Evolutionary conservation across 2,113 vertebrate species (phyloP).

Genomic region (Astatoreochromis straeleni): DNA sequence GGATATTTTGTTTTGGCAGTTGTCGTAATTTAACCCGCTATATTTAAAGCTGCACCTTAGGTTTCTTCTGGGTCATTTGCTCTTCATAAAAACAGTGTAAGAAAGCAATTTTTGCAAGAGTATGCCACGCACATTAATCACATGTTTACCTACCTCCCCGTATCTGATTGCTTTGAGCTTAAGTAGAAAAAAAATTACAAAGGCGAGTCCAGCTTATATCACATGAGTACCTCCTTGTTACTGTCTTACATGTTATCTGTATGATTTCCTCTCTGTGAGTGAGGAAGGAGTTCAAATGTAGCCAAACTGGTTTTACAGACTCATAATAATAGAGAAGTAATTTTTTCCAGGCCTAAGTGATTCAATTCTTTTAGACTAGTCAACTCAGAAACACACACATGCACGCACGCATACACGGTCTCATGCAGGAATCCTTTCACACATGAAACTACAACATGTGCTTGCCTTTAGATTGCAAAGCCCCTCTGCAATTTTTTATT

Average conservation of each 20-base stretch:
- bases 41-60: background rate
- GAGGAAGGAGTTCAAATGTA: background rate
- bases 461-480: background rate
- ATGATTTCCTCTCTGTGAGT: background rate
- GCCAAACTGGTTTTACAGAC: background rate
- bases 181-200: background rate
- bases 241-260: background rate
- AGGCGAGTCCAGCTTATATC: background rate
- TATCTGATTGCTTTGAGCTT: background rate
- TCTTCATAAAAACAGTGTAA: background rate
- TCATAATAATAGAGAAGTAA: background rate
- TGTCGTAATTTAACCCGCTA: background rate
- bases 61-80: background rate
- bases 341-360: background rate
- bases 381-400: background rate
- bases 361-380: background rate
- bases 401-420: fast-evolving
- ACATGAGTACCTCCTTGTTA: background rate
- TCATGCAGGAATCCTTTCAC: background rate
- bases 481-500: background rate
- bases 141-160: background rate
- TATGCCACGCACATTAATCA: background rate
- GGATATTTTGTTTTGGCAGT: background rate
- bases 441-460: background rate
- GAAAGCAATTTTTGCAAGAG: background rate